Evolutionary conservation across 2,797 vertebrate genomes (phyloP).

Genomic region (Cheirogaleus major): DNA sequence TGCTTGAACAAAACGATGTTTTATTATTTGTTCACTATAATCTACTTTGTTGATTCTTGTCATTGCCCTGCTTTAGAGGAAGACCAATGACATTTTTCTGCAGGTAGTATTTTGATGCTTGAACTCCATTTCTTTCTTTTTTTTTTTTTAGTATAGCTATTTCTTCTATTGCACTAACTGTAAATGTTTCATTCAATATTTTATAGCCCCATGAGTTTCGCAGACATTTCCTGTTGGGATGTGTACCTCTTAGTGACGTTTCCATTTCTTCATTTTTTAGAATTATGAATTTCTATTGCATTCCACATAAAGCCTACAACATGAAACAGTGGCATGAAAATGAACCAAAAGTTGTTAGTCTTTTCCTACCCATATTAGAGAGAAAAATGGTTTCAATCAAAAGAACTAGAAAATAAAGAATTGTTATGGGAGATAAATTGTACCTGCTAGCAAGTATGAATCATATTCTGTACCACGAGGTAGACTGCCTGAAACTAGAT

Average conservation of each 20-base stretch:
- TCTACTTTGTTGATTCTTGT: slow-evolving; percentile 9
- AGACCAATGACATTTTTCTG: neutral
- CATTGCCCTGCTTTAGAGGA: neutral
- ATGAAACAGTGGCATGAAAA: neutral
- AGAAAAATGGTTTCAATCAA: slow-evolving; percentile 55
- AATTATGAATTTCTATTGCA: slow-evolving; percentile 52
- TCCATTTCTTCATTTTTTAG: neutral
- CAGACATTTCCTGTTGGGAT: neutral
- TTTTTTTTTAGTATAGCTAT: neutral
- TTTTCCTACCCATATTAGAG: neutral
- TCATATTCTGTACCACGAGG: neutral
- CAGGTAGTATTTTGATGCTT: neutral
- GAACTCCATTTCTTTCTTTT: neutral
- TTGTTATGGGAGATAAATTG: slow-evolving; percentile 41
- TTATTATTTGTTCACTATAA: neutral
- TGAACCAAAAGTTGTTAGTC: neutral
- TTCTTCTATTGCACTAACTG: slow-evolving; percentile 18
- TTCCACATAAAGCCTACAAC: slow-evolving; percentile 8
- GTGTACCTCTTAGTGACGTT: neutral
- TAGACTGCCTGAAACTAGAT: neutral
- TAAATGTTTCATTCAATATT: slow-evolving; percentile 50
- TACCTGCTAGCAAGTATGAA: slow-evolving; percentile 39
- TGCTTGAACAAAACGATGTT: neutral
- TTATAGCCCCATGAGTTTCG: slow-evolving; percentile 14
- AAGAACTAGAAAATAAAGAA: slow-evolving; percentile 58